Evolutionary conservation across 2,888 invertebrate species (phyloP).

Genomic region (Melieria picta): DNA sequence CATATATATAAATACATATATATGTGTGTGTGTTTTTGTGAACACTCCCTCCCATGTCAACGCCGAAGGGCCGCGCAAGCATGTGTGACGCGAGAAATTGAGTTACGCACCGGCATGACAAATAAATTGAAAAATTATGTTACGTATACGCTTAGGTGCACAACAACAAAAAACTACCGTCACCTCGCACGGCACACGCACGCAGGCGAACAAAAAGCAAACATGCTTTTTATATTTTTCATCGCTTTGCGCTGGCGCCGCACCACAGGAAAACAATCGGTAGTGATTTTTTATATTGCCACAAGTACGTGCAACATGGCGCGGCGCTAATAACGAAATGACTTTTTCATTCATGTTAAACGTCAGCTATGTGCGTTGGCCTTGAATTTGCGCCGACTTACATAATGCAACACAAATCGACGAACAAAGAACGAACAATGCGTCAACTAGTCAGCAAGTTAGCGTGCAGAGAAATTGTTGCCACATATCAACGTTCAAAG

Average conservation of each 20-base stretch:
- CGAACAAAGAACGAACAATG: no score
- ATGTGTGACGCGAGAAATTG: not conserved
- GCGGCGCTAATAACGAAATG: constrained; percentile 3
- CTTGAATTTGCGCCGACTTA: no score
- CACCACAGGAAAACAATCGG: not conserved
- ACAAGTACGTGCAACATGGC: not conserved
- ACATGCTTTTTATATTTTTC: not conserved
- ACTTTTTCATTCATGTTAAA: constrained; percentile 1
- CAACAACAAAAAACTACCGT: not conserved
- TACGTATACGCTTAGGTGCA: constrained; percentile 23
- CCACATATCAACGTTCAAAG: no score
- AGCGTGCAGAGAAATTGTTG: no score
- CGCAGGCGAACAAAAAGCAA: not conserved
- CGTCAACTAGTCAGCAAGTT: no score
- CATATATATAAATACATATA: not conserved
- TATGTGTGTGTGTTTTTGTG: not conserved
- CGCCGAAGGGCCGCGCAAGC: not conserved
- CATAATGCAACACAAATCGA: no score
- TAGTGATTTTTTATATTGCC: not conserved
- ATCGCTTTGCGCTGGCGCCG: no score
- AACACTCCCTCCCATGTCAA: not conserved
- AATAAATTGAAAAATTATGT: constrained; percentile 21
- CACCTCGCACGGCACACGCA: not conserved
- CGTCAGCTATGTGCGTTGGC: not conserved
- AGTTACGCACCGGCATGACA: not conserved